These are phyloP conservation scores for Rhinichthys klamathensis DNA, from an alignment of 2,113 vertebrate genomes.

Conservation along the genomic window DNA sequence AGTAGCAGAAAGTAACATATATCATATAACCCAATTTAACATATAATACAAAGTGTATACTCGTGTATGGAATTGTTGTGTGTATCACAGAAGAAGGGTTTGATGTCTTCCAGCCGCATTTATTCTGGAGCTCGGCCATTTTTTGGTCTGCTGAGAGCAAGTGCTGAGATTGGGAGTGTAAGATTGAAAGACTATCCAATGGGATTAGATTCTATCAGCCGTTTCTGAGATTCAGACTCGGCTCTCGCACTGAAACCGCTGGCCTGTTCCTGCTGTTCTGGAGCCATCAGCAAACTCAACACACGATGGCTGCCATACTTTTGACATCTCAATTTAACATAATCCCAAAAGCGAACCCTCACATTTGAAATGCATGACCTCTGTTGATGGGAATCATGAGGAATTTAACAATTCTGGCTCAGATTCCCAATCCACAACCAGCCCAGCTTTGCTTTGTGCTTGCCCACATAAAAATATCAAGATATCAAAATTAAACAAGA, in stretches of 20 bases:
- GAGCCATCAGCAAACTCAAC: conserved; percentile 6
- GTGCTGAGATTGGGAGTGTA: conserved; percentile 10
- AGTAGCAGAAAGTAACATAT: background rate
- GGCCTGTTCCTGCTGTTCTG: background rate
- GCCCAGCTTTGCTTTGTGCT: background rate
- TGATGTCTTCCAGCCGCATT: background rate
- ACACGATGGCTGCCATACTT: background rate
- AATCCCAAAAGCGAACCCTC: background rate
- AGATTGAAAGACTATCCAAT: conserved; percentile 16
- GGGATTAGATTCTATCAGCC: conserved; percentile 15
- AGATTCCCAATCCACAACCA: background rate
- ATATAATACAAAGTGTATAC: background rate
- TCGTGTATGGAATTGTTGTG: background rate
- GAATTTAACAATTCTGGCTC: background rate
- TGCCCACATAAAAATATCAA: background rate
- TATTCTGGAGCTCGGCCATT: background rate
- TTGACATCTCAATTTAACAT: conserved; percentile 19
- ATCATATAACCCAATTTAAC: background rate
- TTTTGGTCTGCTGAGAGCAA: background rate
- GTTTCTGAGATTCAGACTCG: background rate
- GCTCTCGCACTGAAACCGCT: background rate
- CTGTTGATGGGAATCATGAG: background rate
- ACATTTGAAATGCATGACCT: conserved; percentile 8
- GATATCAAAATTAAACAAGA: background rate
- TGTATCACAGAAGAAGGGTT: background rate